Evolutionary conservation across 92 coral and sea anemone species (phyloP).

Genomic region (Porites lobata): DNA sequence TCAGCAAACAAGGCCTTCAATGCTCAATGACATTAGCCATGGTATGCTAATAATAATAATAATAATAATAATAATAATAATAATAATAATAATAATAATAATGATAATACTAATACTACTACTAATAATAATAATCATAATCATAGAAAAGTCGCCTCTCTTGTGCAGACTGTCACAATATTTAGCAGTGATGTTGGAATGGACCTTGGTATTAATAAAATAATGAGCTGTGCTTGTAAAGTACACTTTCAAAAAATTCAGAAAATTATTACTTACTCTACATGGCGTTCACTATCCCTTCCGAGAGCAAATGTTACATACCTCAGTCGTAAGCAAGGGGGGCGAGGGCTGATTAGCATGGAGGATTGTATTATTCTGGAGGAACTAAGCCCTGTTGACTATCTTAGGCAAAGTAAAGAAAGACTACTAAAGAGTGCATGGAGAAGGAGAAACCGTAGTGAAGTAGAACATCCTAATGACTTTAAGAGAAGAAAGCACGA

Average conservation of each 20-base stretch:
- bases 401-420: too few species aligned
- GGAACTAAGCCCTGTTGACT: background rate
- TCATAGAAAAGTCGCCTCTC: background rate
- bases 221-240: background rate
- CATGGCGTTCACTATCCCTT: conserved; percentile 31
- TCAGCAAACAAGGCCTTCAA: too few species aligned
- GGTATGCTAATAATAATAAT: too few species aligned
- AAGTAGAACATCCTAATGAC: background rate
- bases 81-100: too few species aligned
- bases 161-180: background rate
- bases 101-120: too few species aligned
- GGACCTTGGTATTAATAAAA: background rate
- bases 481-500: background rate
- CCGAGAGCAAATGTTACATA: conserved; percentile 47
- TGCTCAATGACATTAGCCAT: too few species aligned
- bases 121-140: background rate
- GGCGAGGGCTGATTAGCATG: conserved; percentile 32
- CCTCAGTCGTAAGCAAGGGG: conserved; percentile 44
- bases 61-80: too few species aligned
- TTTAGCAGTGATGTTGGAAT: background rate
- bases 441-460: too few species aligned
- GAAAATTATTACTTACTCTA: conserved; percentile 14
- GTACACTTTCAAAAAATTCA: too few species aligned
- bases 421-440: too few species aligned
- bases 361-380: background rate